Base-by-base conservation (phyloP, 92 coral and sea anemone species). In the Metridium senile region DNA sequence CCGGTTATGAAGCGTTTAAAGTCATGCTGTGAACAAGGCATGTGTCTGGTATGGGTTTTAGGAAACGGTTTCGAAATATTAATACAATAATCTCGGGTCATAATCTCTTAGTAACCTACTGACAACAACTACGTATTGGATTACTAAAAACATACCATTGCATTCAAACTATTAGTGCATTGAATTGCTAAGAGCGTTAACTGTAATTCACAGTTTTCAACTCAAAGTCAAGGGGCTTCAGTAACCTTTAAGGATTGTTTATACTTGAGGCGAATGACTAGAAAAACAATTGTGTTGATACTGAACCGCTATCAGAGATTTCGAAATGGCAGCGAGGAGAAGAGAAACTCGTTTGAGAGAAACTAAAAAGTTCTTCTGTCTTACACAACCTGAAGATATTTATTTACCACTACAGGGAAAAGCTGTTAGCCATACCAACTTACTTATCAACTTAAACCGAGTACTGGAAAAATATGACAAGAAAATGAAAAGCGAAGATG, bases 331-430 rank as follows among this genome's bases (percentile, higher is more conserved):
- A 9, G 69, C 30, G 9, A 59, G 29, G 32, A 16, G 18, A 59
- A 26, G 31, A 7, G 31, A 22, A 9, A 1, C 31, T 22, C 53
- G 34, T 27, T 17, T 46, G 1, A 23, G 52, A 25, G 66, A 72
- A 39, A 31, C 29, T 35, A 58, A 62, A 27, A 33, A 27, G 11
- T 51, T 77, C 3, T 56, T 77, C 66, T 67, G 63, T 20, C 74
- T 79, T 18, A 68, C 84, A 30, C 76, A 70, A 68, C 71, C 93
- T 86, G 83, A 93, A 51, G 88, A 78, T 29, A 29, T 88, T 70
- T 86, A 89, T 88, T 73, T 91, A 69, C 86, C 89, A 72, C 83
- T 78, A 62, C 98, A 94, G 94, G 84, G 93, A 31, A 90, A 93
- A 45, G 98, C 93, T 27, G 97, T 94, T 45, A 92, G 97, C 0